Conservation (phyloP, 2,888 invertebrate genomes). For the Megalurothrips usitatus region DNA sequence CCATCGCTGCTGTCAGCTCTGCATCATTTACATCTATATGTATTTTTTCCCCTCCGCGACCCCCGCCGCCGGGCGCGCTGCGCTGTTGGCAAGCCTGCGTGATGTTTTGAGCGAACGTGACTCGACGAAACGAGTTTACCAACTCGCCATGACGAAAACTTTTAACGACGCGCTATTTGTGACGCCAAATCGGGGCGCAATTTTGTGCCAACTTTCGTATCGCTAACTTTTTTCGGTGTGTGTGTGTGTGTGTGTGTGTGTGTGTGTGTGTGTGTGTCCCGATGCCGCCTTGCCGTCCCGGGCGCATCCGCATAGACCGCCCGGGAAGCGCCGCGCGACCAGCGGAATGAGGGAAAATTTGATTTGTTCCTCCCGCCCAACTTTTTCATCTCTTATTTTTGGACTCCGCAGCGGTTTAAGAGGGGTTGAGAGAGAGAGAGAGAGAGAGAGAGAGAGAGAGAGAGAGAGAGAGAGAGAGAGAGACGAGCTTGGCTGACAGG, state of each 20-base stretch:
- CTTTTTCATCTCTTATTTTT: neutral
- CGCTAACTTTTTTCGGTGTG: conserved; percentile 14
- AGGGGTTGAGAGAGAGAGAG: neutral
- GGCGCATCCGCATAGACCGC: neutral
- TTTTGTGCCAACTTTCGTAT: conserved; percentile 25
- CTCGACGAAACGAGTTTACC: conserved; percentile 19
- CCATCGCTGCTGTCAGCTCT: too few relatives aligned
- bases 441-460: neutral
- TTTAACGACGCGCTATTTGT: conserved; percentile 26
- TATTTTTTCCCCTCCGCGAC: too few relatives aligned
- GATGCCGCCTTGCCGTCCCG: neutral
- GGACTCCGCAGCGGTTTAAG: neutral
- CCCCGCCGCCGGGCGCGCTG: neutral
- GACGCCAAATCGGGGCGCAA: conserved; percentile 23
- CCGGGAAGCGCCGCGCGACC: neutral
- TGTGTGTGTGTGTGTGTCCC: neutral
- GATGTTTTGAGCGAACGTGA: conserved; percentile 19
- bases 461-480: neutral
- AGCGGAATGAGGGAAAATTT: neutral
- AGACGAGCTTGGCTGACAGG: neutral
- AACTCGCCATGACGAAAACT: conserved; percentile 6
- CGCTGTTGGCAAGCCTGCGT: neutral
- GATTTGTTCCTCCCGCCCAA: neutral
- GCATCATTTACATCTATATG: neutral
- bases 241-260: too few relatives aligned